These are phyloP conservation scores for Mormyrus lacerda DNA, from an alignment of 2,113 vertebrate species.

Conservation along the genomic window DNA sequence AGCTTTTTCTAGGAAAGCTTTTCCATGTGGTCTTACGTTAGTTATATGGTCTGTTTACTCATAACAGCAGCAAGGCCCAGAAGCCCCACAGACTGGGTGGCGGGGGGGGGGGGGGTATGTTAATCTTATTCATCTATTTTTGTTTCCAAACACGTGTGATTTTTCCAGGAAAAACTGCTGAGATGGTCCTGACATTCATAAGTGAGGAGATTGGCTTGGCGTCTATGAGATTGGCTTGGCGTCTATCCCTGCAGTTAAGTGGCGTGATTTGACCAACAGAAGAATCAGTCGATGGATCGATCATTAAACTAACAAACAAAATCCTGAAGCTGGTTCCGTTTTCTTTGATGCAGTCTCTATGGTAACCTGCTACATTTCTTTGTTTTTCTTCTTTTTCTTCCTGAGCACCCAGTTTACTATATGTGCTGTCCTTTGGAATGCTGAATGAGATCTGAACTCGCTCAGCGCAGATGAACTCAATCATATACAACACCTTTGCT, in stretches of 20 bases:
- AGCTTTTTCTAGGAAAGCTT: background rate
- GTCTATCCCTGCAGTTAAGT: background rate
- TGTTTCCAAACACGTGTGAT: background rate
- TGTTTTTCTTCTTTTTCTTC: background rate
- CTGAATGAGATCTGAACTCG: background rate
- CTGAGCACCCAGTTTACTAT: background rate
- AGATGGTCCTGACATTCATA: background rate
- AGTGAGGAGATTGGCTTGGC: background rate
- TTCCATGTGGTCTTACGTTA: background rate
- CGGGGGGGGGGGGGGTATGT: background rate
- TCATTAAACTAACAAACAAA: background rate
- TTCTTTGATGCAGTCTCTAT: background rate
- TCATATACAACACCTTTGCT: background rate
- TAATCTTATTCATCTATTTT: background rate
- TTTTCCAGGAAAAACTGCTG: background rate
- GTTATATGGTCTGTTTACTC: background rate
- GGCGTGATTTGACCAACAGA: background rate
- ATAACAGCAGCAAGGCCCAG: background rate
- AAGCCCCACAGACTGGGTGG: background rate
- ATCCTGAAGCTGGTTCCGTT: background rate
- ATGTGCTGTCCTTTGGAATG: background rate
- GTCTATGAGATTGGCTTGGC: background rate
- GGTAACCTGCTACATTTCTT: background rate
- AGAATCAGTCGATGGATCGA: background rate
- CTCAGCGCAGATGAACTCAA: background rate